Base-by-base conservation (phyloP, 2,113 vertebrate genomes). In the Ciconia boyciana region DNA sequence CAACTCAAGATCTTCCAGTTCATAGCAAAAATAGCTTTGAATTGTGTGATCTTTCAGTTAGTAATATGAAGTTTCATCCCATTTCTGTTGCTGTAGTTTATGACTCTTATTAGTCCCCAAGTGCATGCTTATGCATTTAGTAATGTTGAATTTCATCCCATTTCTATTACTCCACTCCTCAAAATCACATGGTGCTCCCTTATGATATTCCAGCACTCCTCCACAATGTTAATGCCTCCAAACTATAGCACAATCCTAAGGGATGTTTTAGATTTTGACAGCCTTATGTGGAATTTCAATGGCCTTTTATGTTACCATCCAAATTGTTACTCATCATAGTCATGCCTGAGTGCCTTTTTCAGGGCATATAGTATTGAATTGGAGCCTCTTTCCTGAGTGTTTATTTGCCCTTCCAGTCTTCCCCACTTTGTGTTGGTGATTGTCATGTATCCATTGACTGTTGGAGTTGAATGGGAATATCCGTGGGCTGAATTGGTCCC, bases 111-210 rank as follows among this genome's bases (percentile, higher is more conserved):
- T 90, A 75, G 87, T 96, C 96, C 93, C 96, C 71, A 86, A 78
- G 88, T 92, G 39, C 95, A 92, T 96, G 71, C 90, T 92, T 95
- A 46, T 64, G 85, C 68, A 36, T 96, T 96, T 97, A 93, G 96
- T 94, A 95, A 95, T 96, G 90, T 81, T 96, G 96, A 81, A 88
- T 94, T 90, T 80, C 51, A 68, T 92, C 79, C 95, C 55, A 32
- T 80, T 94, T 78, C 71, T 96, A 7, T 96, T 96, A 83, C 88
- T 96, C 61, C 81, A 41, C 65, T 96, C 39, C 60, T 90, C 82
- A 90, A 83, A 91, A 89, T 90, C 93, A 91, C 89, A 79, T 85
- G 84, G 70, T 90, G 54, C 75, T 92, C 64, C 44, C 83, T 87
- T 94, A 89, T 68, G 69, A 87, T 89, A 93, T 90, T 64, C 90